Evolutionary conservation across 2,888 invertebrate genomes (phyloP), one percentile per base, ranked within the genome.

Genomic region (Anagyrus pseudococci): DNA sequence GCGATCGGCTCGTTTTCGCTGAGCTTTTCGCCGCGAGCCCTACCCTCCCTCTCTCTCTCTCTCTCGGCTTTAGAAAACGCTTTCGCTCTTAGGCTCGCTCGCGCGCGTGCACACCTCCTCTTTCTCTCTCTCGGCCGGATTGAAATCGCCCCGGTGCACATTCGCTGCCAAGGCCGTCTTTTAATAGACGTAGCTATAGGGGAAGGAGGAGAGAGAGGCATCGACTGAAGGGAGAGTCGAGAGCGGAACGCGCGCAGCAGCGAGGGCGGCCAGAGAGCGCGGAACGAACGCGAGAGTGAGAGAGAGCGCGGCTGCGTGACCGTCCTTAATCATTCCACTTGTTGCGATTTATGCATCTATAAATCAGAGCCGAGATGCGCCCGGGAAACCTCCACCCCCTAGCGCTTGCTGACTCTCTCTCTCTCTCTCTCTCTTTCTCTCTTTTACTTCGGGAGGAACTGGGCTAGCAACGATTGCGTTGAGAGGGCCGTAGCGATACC

Each of bases 321-420:
- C 47, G 33, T 62, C 62, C 41, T 62, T 62, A 62, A 62, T 62
- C 56, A 62, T 62, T 52, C 56, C 52, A 62, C 61, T 61, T 61
- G 61, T 44, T 44, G 61, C 62, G 46, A 52, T 62, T 57, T 62
- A 56, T 52, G 62, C 52, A 22, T 8, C 46, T 43, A 56, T 62
- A 62, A 62, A 62, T 57, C 62, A 56, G 46, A 15, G n/a, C n/a
- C 13, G 15, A n/a, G 17, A 8, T 6, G 20, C 44, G 43, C 26
- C n/a, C 8, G 3, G 15, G 29, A 23, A 22, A 0, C 29, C 22
- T n/a, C n/a, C n/a, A n/a, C n/a, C n/a, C n/a, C n/a, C n/a, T n/a
- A n/a, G n/a, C n/a, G n/a, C n/a, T n/a, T n/a, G n/a, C n/a, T n/a
- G n/a, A 6, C 41, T 6, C 41, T 33, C 13, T 17, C 41, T 40